A percentile compares a stretch with the other conserved stretches of the same genome.
phyloP scores from a whole-genome alignment of 2,888 invertebrate genomes.

The Junonia oenone region DNA sequence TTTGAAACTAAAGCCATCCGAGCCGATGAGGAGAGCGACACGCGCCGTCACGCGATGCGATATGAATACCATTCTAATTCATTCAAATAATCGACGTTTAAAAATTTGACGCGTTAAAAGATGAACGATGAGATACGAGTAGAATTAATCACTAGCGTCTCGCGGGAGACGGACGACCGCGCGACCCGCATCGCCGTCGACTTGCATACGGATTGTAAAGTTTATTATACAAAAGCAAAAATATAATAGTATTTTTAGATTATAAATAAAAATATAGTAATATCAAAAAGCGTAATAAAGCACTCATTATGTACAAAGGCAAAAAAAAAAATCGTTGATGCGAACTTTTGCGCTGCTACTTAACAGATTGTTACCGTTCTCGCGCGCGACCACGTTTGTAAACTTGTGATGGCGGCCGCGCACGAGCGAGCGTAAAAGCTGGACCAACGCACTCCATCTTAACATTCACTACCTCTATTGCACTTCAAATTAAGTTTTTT shows the following conservation, averaged over 20 bases:
- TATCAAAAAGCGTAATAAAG: conserved; percentile 74
- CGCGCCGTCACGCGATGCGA: no score
- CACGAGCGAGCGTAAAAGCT: conserved; percentile 7
- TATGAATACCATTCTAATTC: no score
- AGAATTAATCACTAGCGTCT: no score
- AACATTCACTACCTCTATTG: conserved; percentile 4
- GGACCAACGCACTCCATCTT: conserved; percentile 7
- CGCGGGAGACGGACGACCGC: conserved; percentile 8
- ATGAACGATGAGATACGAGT: no score
- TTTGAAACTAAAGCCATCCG: no score
- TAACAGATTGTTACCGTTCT: not conserved
- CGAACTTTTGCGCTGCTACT: conserved; percentile 18
- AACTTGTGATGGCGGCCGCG: not conserved
- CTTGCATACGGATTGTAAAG: conserved; percentile 7
- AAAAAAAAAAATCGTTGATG: conserved; percentile 13
- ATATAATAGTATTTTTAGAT: conserved; percentile 45
- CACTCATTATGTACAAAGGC: conserved; percentile 66
- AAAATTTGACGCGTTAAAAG: no score
- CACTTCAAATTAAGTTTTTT: not conserved
- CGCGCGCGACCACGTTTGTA: not conserved
- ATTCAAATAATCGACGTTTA: no score
- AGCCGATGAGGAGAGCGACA: no score
- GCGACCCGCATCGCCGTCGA: conserved; percentile 8
- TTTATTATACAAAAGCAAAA: conserved; percentile 48
- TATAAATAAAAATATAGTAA: conserved; percentile 48